phyloP scores from a whole-genome alignment of 2,113 vertebrate species.

The Chamaetylas fuelleborni region DNA sequence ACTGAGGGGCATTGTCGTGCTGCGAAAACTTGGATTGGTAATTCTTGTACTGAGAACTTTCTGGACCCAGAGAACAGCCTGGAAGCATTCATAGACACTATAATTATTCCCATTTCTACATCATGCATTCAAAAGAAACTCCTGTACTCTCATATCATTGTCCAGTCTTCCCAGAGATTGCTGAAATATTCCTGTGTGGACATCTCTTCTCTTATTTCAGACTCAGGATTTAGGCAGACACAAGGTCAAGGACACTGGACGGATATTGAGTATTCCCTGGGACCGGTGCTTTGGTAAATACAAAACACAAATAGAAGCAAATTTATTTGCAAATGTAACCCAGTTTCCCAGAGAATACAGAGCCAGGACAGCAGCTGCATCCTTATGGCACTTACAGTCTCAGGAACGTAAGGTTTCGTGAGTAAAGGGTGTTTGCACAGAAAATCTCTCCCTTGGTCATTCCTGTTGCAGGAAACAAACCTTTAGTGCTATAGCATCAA shows the following conservation, averaged over 20 bases:
- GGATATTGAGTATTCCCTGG: background rate
- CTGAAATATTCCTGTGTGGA: background rate
- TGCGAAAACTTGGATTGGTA: background rate
- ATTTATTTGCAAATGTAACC: background rate
- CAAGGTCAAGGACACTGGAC: background rate
- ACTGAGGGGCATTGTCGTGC: background rate
- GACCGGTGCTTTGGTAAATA: background rate
- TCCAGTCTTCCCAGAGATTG: background rate
- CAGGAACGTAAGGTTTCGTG: fast-evolving
- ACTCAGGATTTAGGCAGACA: background rate
- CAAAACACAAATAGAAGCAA: background rate
- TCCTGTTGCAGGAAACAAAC: background rate
- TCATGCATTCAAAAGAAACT: background rate
- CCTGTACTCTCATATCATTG: background rate
- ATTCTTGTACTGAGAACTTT: background rate
- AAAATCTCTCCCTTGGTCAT: background rate
- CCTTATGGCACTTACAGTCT: background rate
- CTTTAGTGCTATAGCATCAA: background rate
- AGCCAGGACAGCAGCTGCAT: background rate
- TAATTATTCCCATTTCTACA: background rate
- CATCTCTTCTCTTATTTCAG: background rate
- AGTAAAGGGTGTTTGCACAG: background rate
- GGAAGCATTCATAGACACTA: background rate
- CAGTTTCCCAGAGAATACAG: background rate
- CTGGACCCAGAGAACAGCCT: background rate